Evolutionary conservation across 2,113 vertebrate species (phyloP).

Genomic region (Erythrocebus patas): DNA sequence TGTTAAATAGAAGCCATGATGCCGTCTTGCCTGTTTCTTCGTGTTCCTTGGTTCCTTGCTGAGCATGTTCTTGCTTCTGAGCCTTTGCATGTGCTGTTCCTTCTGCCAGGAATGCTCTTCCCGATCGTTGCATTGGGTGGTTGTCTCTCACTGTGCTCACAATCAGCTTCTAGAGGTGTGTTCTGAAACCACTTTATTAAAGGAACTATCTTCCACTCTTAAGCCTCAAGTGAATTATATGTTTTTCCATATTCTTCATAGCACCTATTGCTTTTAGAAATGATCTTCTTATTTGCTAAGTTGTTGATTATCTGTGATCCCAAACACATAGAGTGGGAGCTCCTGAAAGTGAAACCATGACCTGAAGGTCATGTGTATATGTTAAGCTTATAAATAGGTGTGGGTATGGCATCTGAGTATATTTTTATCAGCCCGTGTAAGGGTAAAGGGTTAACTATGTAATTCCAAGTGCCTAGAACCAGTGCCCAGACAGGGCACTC

Average conservation of each 20-base stretch:
- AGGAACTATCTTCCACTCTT: background rate
- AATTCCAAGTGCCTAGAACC: background rate
- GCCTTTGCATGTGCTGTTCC: background rate
- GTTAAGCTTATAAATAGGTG: slow-evolving; percentile 56
- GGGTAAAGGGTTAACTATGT: slow-evolving; percentile 6
- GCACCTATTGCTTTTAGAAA: background rate
- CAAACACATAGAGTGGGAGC: background rate
- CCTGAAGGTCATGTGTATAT: slow-evolving; percentile 32
- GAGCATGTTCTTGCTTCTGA: background rate
- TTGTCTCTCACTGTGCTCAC: background rate
- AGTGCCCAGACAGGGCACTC: background rate
- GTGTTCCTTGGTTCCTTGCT: background rate
- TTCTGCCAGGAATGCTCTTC: background rate
- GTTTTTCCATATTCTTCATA: background rate
- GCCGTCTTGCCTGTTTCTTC: background rate
- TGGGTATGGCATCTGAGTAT: slow-evolving; percentile 59
- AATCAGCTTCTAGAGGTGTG: background rate
- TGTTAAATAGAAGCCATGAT: background rate
- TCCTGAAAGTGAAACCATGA: background rate
- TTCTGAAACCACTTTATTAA: background rate
- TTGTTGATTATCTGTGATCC: background rate
- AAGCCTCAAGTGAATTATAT: background rate
- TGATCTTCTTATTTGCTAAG: background rate
- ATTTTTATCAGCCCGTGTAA: slow-evolving; percentile 68
- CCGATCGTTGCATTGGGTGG: background rate